Base-by-base conservation (phyloP, 2,797 vertebrate genomes). In the Gadopsis marmoratus region DNA sequence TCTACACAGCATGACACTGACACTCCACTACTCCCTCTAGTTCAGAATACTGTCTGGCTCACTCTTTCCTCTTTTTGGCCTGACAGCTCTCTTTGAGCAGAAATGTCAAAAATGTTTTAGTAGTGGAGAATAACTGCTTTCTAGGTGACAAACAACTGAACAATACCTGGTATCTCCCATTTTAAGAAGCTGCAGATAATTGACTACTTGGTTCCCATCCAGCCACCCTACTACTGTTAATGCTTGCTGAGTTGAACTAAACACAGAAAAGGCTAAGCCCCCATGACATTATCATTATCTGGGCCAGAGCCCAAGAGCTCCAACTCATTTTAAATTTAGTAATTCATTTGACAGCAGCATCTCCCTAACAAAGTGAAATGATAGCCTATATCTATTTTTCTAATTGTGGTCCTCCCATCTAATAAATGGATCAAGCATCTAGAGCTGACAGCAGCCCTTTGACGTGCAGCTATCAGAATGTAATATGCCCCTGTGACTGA, bases 401-500 rank as follows among this genome's bases (percentile, higher is more conserved):
- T 61, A 76, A 76, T 78, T 64, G 63, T 31, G 48, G 29, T 37
- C 60, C 58, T 76, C 73, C 79, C 54, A 75, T 85, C 50, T 88
- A 89, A 88, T 91, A 81, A 91, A 83, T 79, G 62, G 56, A 76
- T 82, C 74, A 88, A 83, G 50, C 60, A 54, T 79, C 79, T 45
- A 51, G 64, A 81, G 71, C 79, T 78, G 81, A 81, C 82, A 79
- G 79, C 59, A 45, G 76, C 41, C 29, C 64, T 87, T 91, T 88
- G 82, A 89, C 84, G 80, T 74, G 37, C 37, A 66, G 62, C 86
- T 79, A 79, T 83, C 64, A 79, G 73, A 73, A 78, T 79, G 75
- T 74, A 86, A 87, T 83, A 65, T 76, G 50, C 58, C 78, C 78
- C 64, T 26, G 55, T 21, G 70, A 83, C 78, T 51, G 56, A 59